Base-by-base conservation (phyloP, 2,113 vertebrate genomes). In the Notothenia coriiceps region DNA sequence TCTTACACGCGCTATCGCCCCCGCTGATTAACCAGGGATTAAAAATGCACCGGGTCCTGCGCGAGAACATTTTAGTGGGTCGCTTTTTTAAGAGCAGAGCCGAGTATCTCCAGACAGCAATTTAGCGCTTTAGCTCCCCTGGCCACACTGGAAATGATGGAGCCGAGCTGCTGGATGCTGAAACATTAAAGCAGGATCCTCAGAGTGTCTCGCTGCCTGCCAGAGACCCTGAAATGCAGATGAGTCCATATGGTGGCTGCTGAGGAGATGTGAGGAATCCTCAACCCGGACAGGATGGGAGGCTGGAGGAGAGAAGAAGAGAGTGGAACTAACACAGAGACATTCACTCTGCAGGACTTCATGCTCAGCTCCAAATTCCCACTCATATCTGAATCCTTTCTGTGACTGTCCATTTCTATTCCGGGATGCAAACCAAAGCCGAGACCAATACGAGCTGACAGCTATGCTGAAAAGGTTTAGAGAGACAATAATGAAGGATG, bases 1-100 rank as follows among this genome's bases (percentile, higher is more conserved):
- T 76, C 89, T 94, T 88, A 86, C 44, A 88, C 47, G 79, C 92
- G 61, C 91, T 84, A 79, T 82, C 75, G 59, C 88, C 64, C 74
- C 55, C 61, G 50, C 89, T 90, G 91, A 94, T 94, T 92, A 92
- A 91, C 88, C 85, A 84, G 87, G 87, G 94, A 93, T 93, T 93
- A 88, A 87, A 90, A 92, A 90, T 92, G 86, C 83, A 56, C 71
- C 57, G 60, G 77, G 78, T 51, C 88, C 86, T 90, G 86, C 62
- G 83, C 83, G 79, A 62, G 89, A 91, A 89, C 88, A 71, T 90
- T 87, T 91, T 55, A 88, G 70, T 10, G 6, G 33, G 62, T 82
- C 66, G 51, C 74, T 73, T 87, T 87, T 86, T 80, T 85, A 79
- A 90, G 88, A 89, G 78, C 71, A 74, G 46, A 82, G 49, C 85